Conservation (phyloP, 2,113 vertebrate species). For the Glaucomys volans region DNA sequence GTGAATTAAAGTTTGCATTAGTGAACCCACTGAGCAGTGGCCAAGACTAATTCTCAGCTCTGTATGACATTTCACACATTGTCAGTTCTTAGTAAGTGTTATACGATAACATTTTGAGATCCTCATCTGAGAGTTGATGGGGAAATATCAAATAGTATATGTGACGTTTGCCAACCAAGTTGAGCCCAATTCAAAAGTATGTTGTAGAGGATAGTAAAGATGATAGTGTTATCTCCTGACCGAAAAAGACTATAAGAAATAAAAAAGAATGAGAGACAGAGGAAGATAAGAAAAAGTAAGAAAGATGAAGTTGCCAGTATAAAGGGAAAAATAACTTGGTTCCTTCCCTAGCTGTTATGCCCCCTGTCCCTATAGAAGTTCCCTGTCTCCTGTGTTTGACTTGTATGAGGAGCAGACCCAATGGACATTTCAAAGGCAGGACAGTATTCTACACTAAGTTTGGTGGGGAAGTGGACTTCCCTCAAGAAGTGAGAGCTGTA, state of each 20-base stretch:
- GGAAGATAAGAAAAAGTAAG: not conserved
- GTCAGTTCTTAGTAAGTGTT: slow-evolving; percentile 80
- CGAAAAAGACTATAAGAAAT: not conserved
- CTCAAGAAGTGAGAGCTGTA: not conserved
- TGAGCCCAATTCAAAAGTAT: slow-evolving; percentile 53
- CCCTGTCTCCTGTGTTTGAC: not conserved
- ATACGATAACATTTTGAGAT: slow-evolving; percentile 83
- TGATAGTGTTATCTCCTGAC: not conserved
- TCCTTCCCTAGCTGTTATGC: not conserved
- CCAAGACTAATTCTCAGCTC: slow-evolving; percentile 81
- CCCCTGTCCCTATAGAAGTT: not conserved
- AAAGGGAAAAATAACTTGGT: not conserved
- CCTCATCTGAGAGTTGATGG: slow-evolving; percentile 81
- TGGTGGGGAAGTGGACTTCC: not conserved
- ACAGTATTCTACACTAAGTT: not conserved
- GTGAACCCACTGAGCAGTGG: slow-evolving; percentile 76
- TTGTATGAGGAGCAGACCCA: not conserved
- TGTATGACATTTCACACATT: slow-evolving; percentile 80
- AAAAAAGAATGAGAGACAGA: not conserved
- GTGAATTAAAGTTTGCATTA: slow-evolving; percentile 81
- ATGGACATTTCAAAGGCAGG: not conserved
- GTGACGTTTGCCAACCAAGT: slow-evolving; percentile 70
- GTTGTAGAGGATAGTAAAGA: not conserved
- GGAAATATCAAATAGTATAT: slow-evolving; percentile 80
- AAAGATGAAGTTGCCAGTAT: not conserved